Conservation (phyloP, 2,797 vertebrate genomes). For the Lithobates sylvaticus region DNA sequence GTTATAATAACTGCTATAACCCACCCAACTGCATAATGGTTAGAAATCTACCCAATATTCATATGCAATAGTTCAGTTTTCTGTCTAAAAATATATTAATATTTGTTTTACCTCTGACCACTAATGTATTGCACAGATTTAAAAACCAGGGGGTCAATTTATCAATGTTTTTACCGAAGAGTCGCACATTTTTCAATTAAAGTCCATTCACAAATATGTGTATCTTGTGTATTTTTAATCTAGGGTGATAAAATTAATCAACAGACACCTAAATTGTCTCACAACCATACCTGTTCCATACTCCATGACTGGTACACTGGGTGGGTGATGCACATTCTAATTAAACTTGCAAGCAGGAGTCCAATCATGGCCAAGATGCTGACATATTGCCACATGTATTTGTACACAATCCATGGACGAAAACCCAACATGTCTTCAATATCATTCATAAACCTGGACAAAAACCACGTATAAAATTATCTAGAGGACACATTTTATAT, state of each 20-base stretch:
- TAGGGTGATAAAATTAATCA: background rate
- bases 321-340: constrained; percentile 70
- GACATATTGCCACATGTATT: constrained; percentile 84
- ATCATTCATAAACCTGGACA: constrained; percentile 82
- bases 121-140: too few species aligned
- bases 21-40: too few species aligned
- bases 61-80: too few species aligned
- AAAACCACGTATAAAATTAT: too few species aligned
- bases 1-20: too few species aligned
- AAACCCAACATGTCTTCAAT: constrained; percentile 76
- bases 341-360: constrained; percentile 72
- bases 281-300: constrained; percentile 72
- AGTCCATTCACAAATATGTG: background rate
- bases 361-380: constrained; percentile 80
- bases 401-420: constrained; percentile 75
- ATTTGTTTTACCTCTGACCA: too few species aligned
- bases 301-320: constrained; percentile 83
- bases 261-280: background rate
- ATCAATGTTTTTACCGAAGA: too few species aligned
- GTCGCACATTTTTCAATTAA: too few species aligned
- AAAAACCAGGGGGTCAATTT: too few species aligned
- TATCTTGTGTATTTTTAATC: background rate
- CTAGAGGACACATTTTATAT: background rate
- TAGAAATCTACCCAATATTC: too few species aligned
- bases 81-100: too few species aligned